Conservation (phyloP, 1,140 invertebrate genomes). For the Tyrophagus putrescentiae region DNA sequence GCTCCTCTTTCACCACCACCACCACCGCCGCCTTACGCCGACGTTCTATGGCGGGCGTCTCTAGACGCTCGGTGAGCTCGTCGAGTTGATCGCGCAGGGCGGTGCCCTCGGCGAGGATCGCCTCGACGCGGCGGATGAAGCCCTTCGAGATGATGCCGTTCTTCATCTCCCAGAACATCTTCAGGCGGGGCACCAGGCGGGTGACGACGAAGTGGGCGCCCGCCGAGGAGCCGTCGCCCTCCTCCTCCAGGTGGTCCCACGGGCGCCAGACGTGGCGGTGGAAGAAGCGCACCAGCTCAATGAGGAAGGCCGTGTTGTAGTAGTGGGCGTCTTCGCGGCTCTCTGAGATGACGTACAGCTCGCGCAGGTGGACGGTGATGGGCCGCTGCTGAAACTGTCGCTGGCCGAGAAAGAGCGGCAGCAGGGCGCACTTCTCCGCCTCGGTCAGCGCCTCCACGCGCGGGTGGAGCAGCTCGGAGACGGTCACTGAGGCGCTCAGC, state of each 20-base stretch:
- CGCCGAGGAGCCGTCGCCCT: neutral
- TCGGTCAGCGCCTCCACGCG: neutral
- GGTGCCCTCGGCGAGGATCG: slow-evolving; percentile 23
- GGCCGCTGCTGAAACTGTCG: too few relatives aligned
- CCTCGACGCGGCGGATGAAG: slow-evolving; percentile 21
- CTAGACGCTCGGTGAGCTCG: too few relatives aligned
- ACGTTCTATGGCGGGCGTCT: too few relatives aligned
- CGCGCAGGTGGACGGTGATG: slow-evolving; percentile 24
- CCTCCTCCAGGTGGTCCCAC: slow-evolving; percentile 26
- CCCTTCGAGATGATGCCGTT: slow-evolving; percentile 23
- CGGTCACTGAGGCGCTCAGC: slow-evolving; percentile 25
- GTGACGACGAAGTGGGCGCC: slow-evolving; percentile 22
- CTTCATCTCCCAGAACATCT: slow-evolving; percentile 26
- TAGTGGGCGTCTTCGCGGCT: slow-evolving; percentile 24
- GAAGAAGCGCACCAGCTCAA: slow-evolving; percentile 27
- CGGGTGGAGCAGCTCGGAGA: slow-evolving; percentile 17
- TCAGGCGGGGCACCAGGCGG: slow-evolving; percentile 22
- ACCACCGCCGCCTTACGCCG: too few relatives aligned
- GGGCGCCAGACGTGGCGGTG: slow-evolving; percentile 24
- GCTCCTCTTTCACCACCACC: too few relatives aligned
- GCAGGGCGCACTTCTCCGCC: too few relatives aligned
- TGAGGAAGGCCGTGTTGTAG: slow-evolving; percentile 25
- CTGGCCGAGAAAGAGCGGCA: too few relatives aligned
- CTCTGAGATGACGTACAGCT: slow-evolving; percentile 26
- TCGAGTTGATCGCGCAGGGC: slow-evolving; percentile 21